Percentiles rank a stretch among this genome's conserved stretches.
Conservation (phyloP, 2,797 vertebrate species). For the Macropodus opercularis region DNA sequence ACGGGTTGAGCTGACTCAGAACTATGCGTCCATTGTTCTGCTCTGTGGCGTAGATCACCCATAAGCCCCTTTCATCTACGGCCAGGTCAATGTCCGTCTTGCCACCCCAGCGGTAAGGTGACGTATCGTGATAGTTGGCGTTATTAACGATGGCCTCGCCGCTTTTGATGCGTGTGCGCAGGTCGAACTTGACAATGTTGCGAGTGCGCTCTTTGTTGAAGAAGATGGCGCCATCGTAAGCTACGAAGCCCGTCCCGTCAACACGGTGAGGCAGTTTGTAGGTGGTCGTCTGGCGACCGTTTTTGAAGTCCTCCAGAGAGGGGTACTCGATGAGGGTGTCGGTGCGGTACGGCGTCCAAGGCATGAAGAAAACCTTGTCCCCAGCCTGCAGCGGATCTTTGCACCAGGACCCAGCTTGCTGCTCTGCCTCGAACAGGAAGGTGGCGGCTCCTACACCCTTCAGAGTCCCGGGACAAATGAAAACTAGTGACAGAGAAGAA, state of each 20-base stretch:
- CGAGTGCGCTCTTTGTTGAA: constrained; percentile 98
- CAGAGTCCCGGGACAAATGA: constrained; percentile 99
- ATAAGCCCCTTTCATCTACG: constrained; percentile 95
- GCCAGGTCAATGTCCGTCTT: constrained; percentile 98
- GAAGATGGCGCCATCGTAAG: constrained; percentile 97
- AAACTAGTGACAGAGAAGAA: constrained; percentile 91
- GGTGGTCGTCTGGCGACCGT: constrained; percentile 90
- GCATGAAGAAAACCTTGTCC: constrained; percentile 99
- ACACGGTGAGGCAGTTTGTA: constrained; percentile 98
- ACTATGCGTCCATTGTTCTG: constrained; percentile 99
- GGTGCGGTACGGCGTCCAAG: constrained; percentile 98
- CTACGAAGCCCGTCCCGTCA: constrained; percentile 97
- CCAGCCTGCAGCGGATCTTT: constrained; percentile 98
- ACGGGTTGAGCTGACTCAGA: constrained; percentile 98
- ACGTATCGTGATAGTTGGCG: constrained; percentile 99
- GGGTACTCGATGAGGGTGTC: constrained; percentile 96
- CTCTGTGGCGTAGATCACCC: constrained; percentile 98
- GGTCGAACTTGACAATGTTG: constrained; percentile 98
- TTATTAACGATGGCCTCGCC: constrained; percentile 98
- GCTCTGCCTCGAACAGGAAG: constrained; percentile 95
- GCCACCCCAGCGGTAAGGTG: constrained; percentile 97
- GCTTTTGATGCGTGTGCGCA: constrained; percentile 98
- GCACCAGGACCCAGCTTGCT: constrained; percentile 98
- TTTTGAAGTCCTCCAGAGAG: constrained; percentile 94
- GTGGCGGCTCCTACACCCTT: constrained; percentile 92